Evolutionary conservation across 2,888 invertebrate genomes (phyloP).

Genomic region (Syrista parreyssii): DNA sequence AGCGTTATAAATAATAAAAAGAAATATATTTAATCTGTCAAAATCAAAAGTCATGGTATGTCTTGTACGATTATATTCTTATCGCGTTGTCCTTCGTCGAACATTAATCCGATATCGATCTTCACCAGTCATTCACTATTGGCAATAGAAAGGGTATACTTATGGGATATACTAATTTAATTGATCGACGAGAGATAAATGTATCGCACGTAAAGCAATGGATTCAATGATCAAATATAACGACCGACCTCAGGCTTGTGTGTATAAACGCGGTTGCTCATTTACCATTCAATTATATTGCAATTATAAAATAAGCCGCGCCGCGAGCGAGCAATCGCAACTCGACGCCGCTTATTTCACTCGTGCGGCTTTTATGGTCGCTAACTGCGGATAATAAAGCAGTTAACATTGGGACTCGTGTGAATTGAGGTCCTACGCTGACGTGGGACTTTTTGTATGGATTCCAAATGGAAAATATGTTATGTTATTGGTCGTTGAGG

Average conservation of each 20-base stretch:
- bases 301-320: conserved; percentile 35
- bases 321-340: background rate
- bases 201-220: background rate
- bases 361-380: background rate
- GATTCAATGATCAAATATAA: background rate
- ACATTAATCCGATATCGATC: conserved; percentile 25
- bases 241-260: background rate
- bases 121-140: conserved; percentile 31
- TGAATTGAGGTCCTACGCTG: background rate
- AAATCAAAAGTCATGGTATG: background rate
- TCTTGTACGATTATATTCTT: background rate
- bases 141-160: conserved; percentile 25
- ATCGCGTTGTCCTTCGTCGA: background rate
- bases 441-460: background rate
- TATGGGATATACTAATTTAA: conserved; percentile 40
- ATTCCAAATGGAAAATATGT: background rate
- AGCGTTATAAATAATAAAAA: background rate
- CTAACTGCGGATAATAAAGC: background rate
- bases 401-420: background rate
- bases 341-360: conserved; percentile 4
- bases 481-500: background rate
- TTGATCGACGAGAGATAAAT: conserved; percentile 44
- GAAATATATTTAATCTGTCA: background rate
- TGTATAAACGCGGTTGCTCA: conserved; percentile 18
- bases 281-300: conserved; percentile 48